Base-by-base conservation (phyloP, 1,140 invertebrate species). In the Aplysia californica region DNA sequence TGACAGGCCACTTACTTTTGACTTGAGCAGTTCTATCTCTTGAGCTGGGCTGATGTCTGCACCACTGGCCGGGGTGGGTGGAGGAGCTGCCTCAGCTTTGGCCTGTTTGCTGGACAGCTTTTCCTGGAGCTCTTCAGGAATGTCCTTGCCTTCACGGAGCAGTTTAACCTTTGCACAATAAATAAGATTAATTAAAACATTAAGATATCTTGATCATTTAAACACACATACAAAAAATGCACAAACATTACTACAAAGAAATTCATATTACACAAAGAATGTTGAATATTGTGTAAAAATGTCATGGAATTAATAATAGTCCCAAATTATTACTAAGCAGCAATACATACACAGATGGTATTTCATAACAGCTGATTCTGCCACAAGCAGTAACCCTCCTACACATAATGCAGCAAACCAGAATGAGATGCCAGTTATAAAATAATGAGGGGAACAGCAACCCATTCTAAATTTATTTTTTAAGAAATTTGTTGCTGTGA, bases 111-210 rank as follows among this genome's bases (percentile, higher is more conserved):
- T 58, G 56, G 74, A 36, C 15, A 85, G 70, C 38, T 83, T 83
- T 23, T 80, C 79, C 44, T 84, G 76, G 5, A 87, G 75, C 73
- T 87, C 84, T 70, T 79, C 76, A 36, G 84, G 81, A 65, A 87
- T 82, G 23, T 89, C 86, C 71, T 87, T 86, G 0, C 87, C 88
- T 77, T 89, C 86, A 80, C 87, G 89, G 36, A 91, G 77, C 0
- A 89, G 74, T 39, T 82, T 83, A 1, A 89, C 80, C 88, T 90
- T 68, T 41, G 79, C 29, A 69, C 76, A 33, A 66, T 29, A 67
- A 26, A 70, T 23, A 6, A 61, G 15, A 70, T 36, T 38, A 15
- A 15, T 50, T 50, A 50, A n/a, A 64, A 64, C 3, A 31, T 35
- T 18, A 61, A 36, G 3, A 64, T n/a, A 29, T 20, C 23, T 33